phyloP scores from a whole-genome alignment of 2,797 vertebrate genomes.

The Pseudotriccus pelzelni region DNA sequence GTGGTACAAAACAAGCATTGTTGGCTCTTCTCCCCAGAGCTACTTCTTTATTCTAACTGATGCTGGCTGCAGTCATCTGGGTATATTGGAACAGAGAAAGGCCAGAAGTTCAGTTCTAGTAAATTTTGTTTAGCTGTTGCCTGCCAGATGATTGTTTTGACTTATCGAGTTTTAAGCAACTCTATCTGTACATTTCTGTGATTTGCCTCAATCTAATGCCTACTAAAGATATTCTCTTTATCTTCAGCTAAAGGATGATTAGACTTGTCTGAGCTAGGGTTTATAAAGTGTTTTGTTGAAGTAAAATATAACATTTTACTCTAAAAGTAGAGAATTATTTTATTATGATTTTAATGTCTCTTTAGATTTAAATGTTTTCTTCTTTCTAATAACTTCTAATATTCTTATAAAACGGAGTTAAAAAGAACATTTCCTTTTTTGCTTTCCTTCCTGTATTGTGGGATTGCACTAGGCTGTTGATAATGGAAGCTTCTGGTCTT shows the following conservation, averaged over 20 bases:
- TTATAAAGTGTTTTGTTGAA: background rate
- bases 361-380: background rate
- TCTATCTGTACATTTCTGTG: background rate
- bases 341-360: background rate
- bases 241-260: background rate
- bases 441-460: constrained; percentile 10
- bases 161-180: background rate
- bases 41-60: background rate
- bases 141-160: background rate
- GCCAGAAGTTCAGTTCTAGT: background rate
- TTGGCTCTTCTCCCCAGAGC: background rate
- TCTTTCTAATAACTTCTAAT: background rate
- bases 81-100: background rate
- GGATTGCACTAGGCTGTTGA: background rate
- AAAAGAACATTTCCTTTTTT: constrained; percentile 8
- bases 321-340: background rate
- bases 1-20: background rate
- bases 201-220: background rate
- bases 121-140: background rate
- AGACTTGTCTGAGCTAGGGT: background rate
- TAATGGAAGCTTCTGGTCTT: background rate
- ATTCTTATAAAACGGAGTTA: background rate
- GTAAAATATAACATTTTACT: background rate
- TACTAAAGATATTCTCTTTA: background rate
- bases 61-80: background rate